Conservation (phyloP, 2,888 invertebrate species). For the Phlogophora meticulosa region DNA sequence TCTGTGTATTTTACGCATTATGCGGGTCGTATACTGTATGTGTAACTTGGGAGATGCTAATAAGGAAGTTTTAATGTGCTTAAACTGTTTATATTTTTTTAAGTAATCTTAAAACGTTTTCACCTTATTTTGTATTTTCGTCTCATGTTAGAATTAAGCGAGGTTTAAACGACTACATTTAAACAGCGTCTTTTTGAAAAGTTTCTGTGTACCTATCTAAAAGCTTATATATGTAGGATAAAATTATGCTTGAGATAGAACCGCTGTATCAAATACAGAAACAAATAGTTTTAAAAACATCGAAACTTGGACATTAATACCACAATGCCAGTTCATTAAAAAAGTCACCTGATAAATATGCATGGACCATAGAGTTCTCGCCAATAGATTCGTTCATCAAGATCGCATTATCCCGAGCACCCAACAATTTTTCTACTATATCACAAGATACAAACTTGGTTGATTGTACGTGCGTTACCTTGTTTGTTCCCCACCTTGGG, state of each 20-base stretch:
- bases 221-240: too few relatives aligned
- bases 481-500: slow-evolving; percentile 61
- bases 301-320: background rate
- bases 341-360: slow-evolving; percentile 19
- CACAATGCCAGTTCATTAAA: slow-evolving; percentile 19
- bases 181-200: background rate
- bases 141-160: background rate
- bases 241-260: too few relatives aligned
- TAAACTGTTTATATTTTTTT: slow-evolving; percentile 8
- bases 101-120: background rate
- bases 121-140: background rate
- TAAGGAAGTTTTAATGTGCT: slow-evolving; percentile 30
- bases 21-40: slow-evolving; percentile 36
- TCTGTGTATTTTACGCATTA: slow-evolving; percentile 64
- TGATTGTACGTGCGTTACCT: slow-evolving; percentile 65
- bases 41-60: slow-evolving; percentile 29
- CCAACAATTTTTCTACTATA: slow-evolving; percentile 53
- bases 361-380: slow-evolving; percentile 1
- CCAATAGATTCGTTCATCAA: slow-evolving; percentile 49
- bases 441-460: slow-evolving; percentile 59
- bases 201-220: too few relatives aligned
- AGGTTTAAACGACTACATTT: background rate
- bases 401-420: slow-evolving; percentile 28
- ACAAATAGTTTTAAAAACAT: background rate
- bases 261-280: background rate